These are phyloP conservation scores for Laticauda colubrina DNA, from an alignment of 2,113 vertebrate genomes.

Conservation along the genomic window DNA sequence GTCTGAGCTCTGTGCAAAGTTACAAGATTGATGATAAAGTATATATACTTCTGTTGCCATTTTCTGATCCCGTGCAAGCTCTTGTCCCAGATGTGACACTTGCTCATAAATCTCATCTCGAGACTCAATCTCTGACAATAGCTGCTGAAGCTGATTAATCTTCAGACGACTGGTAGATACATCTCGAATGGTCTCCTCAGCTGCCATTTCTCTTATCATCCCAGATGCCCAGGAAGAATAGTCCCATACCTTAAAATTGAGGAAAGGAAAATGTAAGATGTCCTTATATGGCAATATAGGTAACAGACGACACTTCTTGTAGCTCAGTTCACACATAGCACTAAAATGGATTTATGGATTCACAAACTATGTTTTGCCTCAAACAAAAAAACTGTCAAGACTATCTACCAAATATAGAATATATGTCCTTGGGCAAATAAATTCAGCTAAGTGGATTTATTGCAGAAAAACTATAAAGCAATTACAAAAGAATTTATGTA, in stretches of 20 bases:
- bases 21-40: neutral
- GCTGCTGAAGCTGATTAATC: conserved; percentile 76
- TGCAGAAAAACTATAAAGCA: neutral
- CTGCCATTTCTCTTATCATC: conserved; percentile 72
- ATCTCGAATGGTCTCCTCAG: conserved; percentile 75
- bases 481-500: neutral
- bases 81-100: conserved; percentile 71
- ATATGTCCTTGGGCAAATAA: neutral
- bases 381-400: neutral
- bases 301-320: neutral
- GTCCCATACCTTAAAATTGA: conserved; percentile 69
- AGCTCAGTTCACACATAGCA: neutral
- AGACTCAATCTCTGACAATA: conserved; percentile 79
- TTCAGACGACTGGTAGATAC: conserved; percentile 69
- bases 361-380: neutral
- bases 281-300: neutral
- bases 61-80: conserved; percentile 63
- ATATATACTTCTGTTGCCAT: conserved; percentile 68
- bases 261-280: neutral
- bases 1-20: neutral
- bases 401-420: neutral
- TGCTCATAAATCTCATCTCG: conserved; percentile 70
- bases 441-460: neutral
- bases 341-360: neutral
- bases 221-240: conserved; percentile 79